Base-by-base conservation (phyloP, 1,140 invertebrate genomes). In the Pachypeltis micranthus region DNA sequence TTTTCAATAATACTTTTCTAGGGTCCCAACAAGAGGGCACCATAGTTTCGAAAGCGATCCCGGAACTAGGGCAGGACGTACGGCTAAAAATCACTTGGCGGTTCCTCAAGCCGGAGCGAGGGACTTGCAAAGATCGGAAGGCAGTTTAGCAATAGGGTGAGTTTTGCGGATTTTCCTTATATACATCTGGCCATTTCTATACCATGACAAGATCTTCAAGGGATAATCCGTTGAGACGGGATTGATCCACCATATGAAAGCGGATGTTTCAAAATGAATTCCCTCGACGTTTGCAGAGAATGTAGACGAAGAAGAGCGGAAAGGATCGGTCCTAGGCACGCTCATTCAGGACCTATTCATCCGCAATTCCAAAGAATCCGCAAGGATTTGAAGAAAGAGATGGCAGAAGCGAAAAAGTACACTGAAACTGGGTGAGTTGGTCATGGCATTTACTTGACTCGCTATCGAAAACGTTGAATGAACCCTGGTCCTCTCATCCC, bases 41-140 rank as follows among this genome's bases (percentile, higher is more conserved):
- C 47, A 51, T 21, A 51, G 47, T 51, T 51, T 51, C 19, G 47
- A 51, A 51, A 51, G 47, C 23, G 47, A 51, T 51, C 47, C 47
- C 4, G 47, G 47, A 7, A 14, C 47, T 10, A 51, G 47, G 23
- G 47, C 47, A 4, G 21, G 47, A 21, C 12, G 47, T 10, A 51
- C 47, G 12, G 47, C 12, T 16, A 51, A 51, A 51, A 21, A 21
- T 21, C 47, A 21, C 12, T 51, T 51, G 47, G 47, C 47, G 4
- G 47, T 51, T 10, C 47, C 47, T 16, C 23, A 3, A 51, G 12
- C 7, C 12, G 23, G 21, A 14, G 7, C 47, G 7, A 51, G 47
- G 19, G 23, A 51, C 10, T 16, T 51, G 47, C 47, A 51, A 51
- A 10, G 47, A 51, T 51, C 47, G 23, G 47, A 51, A 51, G 47